A percentile compares a stretch with the other conserved stretches of the same genome.
These are phyloP conservation scores for Bradypodion pumilum DNA, from an alignment of 2,797 vertebrate genomes.

Conservation along the genomic window DNA sequence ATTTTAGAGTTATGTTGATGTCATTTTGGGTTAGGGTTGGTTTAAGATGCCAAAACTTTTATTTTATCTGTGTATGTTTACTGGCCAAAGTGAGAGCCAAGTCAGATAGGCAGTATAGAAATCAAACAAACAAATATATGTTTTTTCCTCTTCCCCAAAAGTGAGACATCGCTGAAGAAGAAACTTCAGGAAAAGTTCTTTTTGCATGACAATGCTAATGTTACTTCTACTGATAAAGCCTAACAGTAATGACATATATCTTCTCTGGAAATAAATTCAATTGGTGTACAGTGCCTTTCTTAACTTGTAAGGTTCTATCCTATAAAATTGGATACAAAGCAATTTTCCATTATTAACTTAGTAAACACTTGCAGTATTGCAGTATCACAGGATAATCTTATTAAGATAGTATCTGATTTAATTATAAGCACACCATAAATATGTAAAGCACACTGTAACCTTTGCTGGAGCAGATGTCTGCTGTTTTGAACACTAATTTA, in stretches of 20 bases:
- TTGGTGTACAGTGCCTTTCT: background rate
- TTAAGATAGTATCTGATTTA: slow-evolving; percentile 34
- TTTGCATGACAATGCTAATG: background rate
- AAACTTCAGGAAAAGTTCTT: background rate
- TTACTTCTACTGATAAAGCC: background rate
- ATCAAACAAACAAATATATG: no score
- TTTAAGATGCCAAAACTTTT: no score
- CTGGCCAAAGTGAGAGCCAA: no score
- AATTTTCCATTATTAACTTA: slow-evolving; percentile 37
- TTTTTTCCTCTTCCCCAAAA: background rate
- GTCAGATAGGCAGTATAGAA: no score
- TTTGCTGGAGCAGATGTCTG: slow-evolving; percentile 35
- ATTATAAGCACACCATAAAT: slow-evolving; percentile 38
- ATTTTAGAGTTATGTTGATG: no score
- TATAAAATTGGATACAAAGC: slow-evolving; percentile 25
- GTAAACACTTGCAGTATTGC: slow-evolving; percentile 26
- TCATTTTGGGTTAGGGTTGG: no score
- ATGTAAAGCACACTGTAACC: slow-evolving; percentile 40
- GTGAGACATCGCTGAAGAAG: slow-evolving; percentile 37
- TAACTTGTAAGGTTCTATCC: background rate
- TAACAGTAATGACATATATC: slow-evolving; percentile 1
- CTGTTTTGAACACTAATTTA: slow-evolving; percentile 38
- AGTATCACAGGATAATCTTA: slow-evolving; percentile 38
- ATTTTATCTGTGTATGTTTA: no score
- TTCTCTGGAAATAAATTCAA: background rate